phyloP scores from a whole-genome alignment of 2,888 invertebrate species.

The Pseudococcus viburni region DNA sequence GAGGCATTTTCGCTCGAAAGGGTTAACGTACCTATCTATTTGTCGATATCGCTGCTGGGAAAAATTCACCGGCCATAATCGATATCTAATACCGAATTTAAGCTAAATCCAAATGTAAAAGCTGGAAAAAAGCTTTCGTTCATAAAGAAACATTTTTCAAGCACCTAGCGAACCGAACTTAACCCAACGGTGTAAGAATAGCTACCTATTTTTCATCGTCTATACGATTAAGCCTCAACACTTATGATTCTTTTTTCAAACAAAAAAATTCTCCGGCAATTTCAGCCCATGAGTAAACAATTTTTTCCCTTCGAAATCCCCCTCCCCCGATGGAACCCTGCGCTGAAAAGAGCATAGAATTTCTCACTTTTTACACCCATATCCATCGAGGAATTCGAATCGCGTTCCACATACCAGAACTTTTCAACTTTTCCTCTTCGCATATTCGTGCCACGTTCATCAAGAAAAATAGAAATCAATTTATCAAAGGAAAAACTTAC shows the following conservation, averaged over 20 bases:
- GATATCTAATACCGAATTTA: background rate
- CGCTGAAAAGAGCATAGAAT: background rate
- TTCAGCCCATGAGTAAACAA: background rate
- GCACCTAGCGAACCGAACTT: background rate
- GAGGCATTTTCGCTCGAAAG: background rate
- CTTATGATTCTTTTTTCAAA: background rate
- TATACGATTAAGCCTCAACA: background rate
- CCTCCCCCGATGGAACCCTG: background rate
- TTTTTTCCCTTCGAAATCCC: background rate
- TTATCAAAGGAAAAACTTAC: conserved; percentile 24
- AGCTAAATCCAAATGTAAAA: background rate
- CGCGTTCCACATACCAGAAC: background rate
- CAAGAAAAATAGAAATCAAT: conserved; percentile 20
- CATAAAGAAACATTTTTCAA: background rate
- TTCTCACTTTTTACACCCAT: background rate
- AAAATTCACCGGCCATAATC: background rate
- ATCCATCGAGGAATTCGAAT: background rate
- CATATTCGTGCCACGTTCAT: background rate
- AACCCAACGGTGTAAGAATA: background rate
- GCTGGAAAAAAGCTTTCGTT: background rate
- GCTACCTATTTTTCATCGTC: background rate
- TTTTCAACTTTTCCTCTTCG: conserved; percentile 16
- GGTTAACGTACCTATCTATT: background rate
- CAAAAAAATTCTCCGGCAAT: background rate
- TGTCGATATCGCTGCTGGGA: background rate